A percentile compares a stretch with the other conserved stretches of the same genome.
Evolutionary conservation across 2,113 vertebrate genomes (phyloP).

Genomic region (Oxyruncus cristatus): DNA sequence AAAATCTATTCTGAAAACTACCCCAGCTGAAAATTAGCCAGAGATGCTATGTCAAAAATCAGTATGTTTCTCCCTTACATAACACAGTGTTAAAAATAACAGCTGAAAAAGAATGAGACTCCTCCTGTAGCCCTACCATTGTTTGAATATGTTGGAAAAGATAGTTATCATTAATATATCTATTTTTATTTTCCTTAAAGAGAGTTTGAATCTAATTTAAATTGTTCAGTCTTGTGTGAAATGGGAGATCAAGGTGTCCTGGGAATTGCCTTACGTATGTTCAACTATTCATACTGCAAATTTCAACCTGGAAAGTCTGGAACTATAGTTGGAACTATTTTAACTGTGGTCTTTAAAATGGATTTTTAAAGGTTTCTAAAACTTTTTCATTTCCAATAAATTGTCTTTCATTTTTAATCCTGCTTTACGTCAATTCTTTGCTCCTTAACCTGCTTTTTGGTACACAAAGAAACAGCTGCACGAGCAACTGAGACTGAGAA

Average conservation of each 20-base stretch:
- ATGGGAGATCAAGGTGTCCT: neutral
- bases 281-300: constrained; percentile 29
- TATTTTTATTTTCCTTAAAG: constrained; percentile 52
- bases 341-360: constrained; percentile 15
- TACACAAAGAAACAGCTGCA: neutral
- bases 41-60: neutral
- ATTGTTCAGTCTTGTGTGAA: neutral
- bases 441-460: neutral
- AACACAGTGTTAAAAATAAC: neutral
- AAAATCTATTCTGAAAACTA: neutral
- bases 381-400: constrained; percentile 62
- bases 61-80: neutral
- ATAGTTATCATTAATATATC: neutral
- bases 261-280: neutral
- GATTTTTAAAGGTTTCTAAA: constrained; percentile 28
- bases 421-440: neutral
- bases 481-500: neutral
- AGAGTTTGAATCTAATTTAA: constrained; percentile 47
- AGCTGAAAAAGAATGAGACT: neutral
- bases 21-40: neutral
- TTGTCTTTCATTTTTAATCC: constrained; percentile 50
- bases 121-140: neutral
- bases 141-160: neutral
- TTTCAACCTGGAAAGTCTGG: constrained; percentile 43
- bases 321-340: constrained; percentile 7